Base-by-base conservation (phyloP, 1,140 invertebrate genomes). In the Prorops nasuta region DNA sequence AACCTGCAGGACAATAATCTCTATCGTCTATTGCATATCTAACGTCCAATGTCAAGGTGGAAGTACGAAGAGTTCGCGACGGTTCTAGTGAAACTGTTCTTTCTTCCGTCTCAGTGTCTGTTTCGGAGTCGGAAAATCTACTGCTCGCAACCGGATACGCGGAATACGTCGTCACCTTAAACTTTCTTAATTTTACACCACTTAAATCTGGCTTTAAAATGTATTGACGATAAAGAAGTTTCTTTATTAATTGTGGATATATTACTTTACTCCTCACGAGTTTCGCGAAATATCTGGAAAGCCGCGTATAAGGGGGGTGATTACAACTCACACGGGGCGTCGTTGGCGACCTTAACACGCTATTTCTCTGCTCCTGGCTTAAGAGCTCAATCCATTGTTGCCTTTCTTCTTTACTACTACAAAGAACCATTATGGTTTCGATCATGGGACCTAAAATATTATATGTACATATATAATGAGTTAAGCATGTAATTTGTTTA, bases 311-410 rank as follows among this genome's bases (percentile, higher is more conserved):
- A 20, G 74, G 74, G 40, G 71, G 77, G 75, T 64, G 76, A 69
- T 54, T 66, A 71, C 51, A 72, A 77, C 74, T 73, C 77, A 75
- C 71, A 54, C 77, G 69, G 31, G 69, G 57, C 56, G 73, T 58
- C 54, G 74, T 59, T 54, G 79, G 66, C 39, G 79, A 73, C 64
- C 77, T 47, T 58, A 77, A 38, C 36, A 63, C 44, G 52, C 62
- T 48, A 6, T 49, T 79, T 2, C 79, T 80, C 53, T 84, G 81
- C 54, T 90, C 88, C 31, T 84, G 83, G 10, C 64, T 74, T 3
- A 95, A 76, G 35, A 91, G 75, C 44, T 92, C 87, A 19, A 96
- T 85, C 94, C 94, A 98, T 44, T 87, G 85, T 48, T 88, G 85
- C 41, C 90, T 90, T 59, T 95, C 92, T 44, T 89, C 86, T 61